Base-by-base conservation (phyloP, 2,113 vertebrate genomes). In the Galemys pyrenaicus region DNA sequence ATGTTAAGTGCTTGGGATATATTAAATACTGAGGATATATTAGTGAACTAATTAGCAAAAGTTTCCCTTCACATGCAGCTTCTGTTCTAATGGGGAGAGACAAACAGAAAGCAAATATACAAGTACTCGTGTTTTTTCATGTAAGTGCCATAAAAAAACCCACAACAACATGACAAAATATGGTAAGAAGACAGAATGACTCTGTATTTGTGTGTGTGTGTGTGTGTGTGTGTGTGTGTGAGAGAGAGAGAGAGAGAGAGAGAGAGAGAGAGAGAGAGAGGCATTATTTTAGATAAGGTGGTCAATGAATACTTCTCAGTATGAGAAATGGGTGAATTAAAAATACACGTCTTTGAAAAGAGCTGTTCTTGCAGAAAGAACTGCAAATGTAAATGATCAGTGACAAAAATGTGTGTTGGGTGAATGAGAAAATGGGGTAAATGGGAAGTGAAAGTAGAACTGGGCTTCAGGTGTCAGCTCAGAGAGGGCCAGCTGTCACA, bases 121-220 rank as follows among this genome's bases (percentile, higher is more conserved):
- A 75, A 81, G 30, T 30, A 86, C 83, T 62, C 17, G 15, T 83
- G 67, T 79, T 88, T 96, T 56, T 15, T 51, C 15, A 44, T 44
- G 62, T 46, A 70, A 89, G 46, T 44, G 10, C 13, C 37, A 51
- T 3, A 44, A 56, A 64, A 74, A 49, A 56, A 22, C 10, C 44
- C 17, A 80, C 78, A 85, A 58, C 44, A 5, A 44, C 5, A 44
- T 44, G 44, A 5, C 49, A 67, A 88, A 80, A 64, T 3, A 46
- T 20, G 32, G 7, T 3, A 20, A 75, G 62, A 91, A 84, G 19
- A 85, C 17, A 65, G 80, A 86, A 65, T 6, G 41, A n/a, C 28
- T 73, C 0, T n/a, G 78, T 37, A 4, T 37, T 32, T 58, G 62
- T 37, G 37, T 58, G 62, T 51, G 60, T 49, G 49, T 56, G n/a